Base-by-base conservation (phyloP, 1,140 invertebrate genomes). In the Zaprionus kolodkinae region DNA sequence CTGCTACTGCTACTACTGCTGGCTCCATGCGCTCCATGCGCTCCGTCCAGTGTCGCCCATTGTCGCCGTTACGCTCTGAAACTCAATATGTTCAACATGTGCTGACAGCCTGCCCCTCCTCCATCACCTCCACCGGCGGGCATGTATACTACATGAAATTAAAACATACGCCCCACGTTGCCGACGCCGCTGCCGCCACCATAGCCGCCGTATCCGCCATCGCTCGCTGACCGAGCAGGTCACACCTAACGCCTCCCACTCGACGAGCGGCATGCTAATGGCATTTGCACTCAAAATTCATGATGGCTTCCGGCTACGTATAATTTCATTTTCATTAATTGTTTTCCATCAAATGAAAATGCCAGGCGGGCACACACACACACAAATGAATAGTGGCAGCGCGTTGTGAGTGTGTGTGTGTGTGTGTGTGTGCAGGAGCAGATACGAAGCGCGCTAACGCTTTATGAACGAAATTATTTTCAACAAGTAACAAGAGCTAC, bases 311-410 rank as follows among this genome's bases (percentile, higher is more conserved):
- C 80, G 84, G 84, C 84, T 54, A 80, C 55, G 66, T 80, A 83
- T 87, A 87, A 87, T 87, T 87, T 80, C 61, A 87, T 87, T 87
- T 88, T 78, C 84, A 88, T 88, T 87, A 87, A 88, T 87, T 83
- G 77, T 83, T 88, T 83, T 83, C 80, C 83, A 87, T 75, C 80
- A 35, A 38, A 43, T 57, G 35, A 17, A 71, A 50, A 71, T 68
- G 65, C 45, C 25, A 62, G 36, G 21, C 55, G 33, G 17, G n/a
- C 43, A 57, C 3, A 54, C 6, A 33, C 43, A 68, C 13, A 38
- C 33, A 40, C 13, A 27, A 67, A 45, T 45, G n/a, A 50, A 67
- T 17, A 15, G 10, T 30, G 6, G 30, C 33, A 13, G 27, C 6
- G 17, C 35, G 15, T 33, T 21, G 30, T 10, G 17, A 21, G 6